Base-by-base conservation (phyloP, 2,113 vertebrate species). In the Neolamprologus modestus region DNA sequence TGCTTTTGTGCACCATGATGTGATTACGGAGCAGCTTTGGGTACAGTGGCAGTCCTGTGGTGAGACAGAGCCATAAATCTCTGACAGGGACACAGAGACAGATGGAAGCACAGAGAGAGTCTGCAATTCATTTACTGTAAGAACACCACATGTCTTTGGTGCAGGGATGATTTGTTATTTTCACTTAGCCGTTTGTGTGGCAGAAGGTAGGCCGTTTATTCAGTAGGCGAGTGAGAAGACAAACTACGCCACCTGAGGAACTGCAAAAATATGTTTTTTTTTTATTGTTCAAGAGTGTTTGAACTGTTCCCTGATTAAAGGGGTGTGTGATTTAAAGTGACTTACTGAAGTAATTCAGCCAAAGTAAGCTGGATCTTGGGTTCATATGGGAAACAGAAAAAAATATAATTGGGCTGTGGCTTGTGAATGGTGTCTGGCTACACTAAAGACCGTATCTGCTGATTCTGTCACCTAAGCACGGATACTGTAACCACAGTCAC, bases 61-160 rank as follows among this genome's bases (percentile, higher is more conserved):
- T 83, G 82, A 79, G 82, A 79, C 71, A 33, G 76, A 83, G 85
- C 68, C 82, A 85, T 92, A 88, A 83, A 89, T 90, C 86, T 88
- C 81, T 83, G 84, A 90, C 66, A 80, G 87, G 89, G 53, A 91
- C 81, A 91, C 83, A 82, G 85, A 91, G 59, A 82, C 90, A 90
- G 85, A 88, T 90, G 47, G 84, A 80, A 87, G 86, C 79, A 16
- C 80, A 63, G 85, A 84, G 83, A 88, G 86, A 90, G 76, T 79
- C 45, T 50, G 26, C 71, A 78, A 78, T 78, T 78, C 71, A 78
- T 50, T 89, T 85, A 55, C 54, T 81, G 55, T 88, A 76, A 87
- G 85, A 92, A 84, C 84, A 5, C 71, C 76, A 45, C 83, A 78
- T 71, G 66, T 86, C 81, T 84, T 54, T 83, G 57, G 42, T 55